Evolutionary conservation across 2,888 invertebrate genomes (phyloP).

Genomic region (Eupithecia exiguata): DNA sequence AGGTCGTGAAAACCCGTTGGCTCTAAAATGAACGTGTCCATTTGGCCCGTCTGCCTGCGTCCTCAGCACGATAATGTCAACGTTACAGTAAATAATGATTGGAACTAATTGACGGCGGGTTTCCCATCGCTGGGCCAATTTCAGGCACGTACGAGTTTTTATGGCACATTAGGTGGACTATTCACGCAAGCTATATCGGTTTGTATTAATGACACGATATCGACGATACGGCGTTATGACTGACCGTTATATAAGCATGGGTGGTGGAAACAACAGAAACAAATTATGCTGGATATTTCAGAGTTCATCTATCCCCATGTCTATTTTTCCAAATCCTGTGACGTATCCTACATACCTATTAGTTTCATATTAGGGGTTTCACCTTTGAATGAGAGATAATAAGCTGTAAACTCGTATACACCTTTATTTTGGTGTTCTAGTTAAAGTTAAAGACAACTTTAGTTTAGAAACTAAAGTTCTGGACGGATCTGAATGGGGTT

Average conservation of each 20-base stretch:
- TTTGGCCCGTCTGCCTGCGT: constrained; percentile 5
- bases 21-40: background rate
- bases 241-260: constrained; percentile 3
- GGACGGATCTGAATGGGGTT: too few relatives aligned
- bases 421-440: too few relatives aligned
- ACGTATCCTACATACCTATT: too few relatives aligned
- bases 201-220: constrained; percentile 26
- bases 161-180: constrained; percentile 34
- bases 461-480: too few relatives aligned
- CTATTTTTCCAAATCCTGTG: too few relatives aligned
- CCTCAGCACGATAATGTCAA: constrained; percentile 22
- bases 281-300: background rate
- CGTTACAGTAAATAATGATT: constrained; percentile 35
- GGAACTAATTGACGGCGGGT: constrained; percentile 42
- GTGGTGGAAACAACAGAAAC: background rate
- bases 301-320: too few relatives aligned
- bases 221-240: constrained; percentile 14
- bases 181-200: constrained; percentile 24
- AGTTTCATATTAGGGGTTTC: too few relatives aligned
- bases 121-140: constrained; percentile 33
- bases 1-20: background rate
- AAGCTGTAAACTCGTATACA: too few relatives aligned
- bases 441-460: too few relatives aligned
- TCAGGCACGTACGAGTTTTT: constrained; percentile 34
- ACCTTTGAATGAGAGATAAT: too few relatives aligned